Evolutionary conservation across 2,113 vertebrate genomes (phyloP), one percentile per base, ranked within the genome.

Genomic region (Pelvicachromis taeniatus): DNA sequence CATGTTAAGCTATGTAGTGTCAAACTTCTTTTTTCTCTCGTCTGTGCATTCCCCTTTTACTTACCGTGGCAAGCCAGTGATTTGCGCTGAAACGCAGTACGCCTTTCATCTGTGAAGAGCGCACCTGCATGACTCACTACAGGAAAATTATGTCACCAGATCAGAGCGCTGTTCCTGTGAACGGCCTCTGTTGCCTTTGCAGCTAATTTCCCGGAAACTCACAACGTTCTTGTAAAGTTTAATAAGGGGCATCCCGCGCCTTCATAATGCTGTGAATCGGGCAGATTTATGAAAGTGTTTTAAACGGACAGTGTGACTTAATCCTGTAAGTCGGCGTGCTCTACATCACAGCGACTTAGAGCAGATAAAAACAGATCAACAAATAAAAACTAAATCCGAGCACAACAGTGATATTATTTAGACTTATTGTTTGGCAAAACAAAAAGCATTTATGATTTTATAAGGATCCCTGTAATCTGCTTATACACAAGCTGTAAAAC

Each of bases 71-170:
- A 21, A 65, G 5, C 35, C 26, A 38, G 54, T 45, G 3, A 54
- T 83, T 83, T 84, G 16, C 54, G 50, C 52, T 1, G n/a, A 68
- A 77, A 59, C 14, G 12, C 78, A 55, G 2, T 7, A 11, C 2
- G 58, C 13, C 55, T 86, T 84, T 85, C 73, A 75, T 86, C 77
- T 85, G 63, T 4, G 23, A 38, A 83, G 81, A 54, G 63, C 53
- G 55, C 88, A 87, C 92, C 88, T 85, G 84, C 52, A 50, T 84
- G 88, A 83, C 78, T 65, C 55, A 23, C 68, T 65, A 87, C 77
- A 86, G 42, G 90, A 85, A 95, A 94, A 80, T 94, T 88, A 94
- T 89, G 91, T 92, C 92, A 92, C 86, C 7, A 1, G 6, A 80
- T 5, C 50, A 61, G 40, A 81, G 91, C 63, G 48, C 40, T 81